phyloP scores from a whole-genome alignment of 2,888 invertebrate genomes.

The Stenchaetothrips biformis region DNA sequence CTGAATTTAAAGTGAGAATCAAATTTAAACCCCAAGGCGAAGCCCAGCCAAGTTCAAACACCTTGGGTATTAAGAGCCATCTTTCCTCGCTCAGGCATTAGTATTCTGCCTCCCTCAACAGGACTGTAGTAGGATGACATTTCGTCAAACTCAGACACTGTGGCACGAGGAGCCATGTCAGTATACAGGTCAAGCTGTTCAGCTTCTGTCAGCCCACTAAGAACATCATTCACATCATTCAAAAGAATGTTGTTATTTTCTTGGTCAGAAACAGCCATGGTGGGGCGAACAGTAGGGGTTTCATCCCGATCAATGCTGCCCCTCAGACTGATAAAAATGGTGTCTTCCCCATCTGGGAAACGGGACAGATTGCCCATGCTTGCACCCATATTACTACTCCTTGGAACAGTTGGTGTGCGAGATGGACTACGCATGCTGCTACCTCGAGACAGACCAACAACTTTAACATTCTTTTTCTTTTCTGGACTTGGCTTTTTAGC shows the following conservation, averaged over 20 bases:
- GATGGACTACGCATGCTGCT: not conserved
- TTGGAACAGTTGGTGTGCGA: not conserved
- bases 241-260: conserved; percentile 3
- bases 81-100: not conserved
- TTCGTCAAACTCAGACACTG: conserved; percentile 82
- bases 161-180: conserved; percentile 78
- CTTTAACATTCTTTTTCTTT: conserved; percentile 29
- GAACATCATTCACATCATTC: conserved; percentile 12
- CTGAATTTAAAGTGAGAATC: not conserved
- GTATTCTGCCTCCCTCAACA: conserved; percentile 56
- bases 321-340: conserved; percentile 5
- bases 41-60: conserved; percentile 7
- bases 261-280: not conserved
- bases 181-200: conserved; percentile 86
- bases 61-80: conserved; percentile 13
- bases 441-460: not conserved
- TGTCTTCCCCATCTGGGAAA: conserved; percentile 7
- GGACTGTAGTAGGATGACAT: conserved; percentile 81
- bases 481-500: conserved; percentile 34
- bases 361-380: conserved; percentile 2
- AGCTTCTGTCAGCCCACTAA: conserved; percentile 69
- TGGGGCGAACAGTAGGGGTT: not conserved
- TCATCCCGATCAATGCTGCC: not conserved
- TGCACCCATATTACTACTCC: not conserved
- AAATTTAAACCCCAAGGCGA: not conserved